Conservation (phyloP, 1,140 invertebrate genomes). For the Pachyrhynchus sulphureomaculatus region DNA sequence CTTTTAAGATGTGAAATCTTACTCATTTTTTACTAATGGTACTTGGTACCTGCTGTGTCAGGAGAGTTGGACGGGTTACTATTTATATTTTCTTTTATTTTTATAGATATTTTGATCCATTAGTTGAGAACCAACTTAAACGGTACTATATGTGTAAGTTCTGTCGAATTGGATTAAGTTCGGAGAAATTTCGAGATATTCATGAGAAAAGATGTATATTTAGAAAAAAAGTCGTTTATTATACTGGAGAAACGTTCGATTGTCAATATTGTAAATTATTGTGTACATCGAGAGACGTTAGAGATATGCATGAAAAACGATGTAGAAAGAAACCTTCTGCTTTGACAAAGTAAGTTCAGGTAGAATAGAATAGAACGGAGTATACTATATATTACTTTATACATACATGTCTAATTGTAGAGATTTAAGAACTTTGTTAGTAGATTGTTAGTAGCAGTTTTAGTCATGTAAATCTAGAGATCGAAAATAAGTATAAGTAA, state of each 20-base stretch:
- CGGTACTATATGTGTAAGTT: slow-evolving; percentile 13
- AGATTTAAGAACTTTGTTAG: no score
- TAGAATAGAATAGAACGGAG: no score
- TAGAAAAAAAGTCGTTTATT: background rate
- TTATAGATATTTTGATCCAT: slow-evolving; percentile 15
- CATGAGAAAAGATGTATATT: slow-evolving; percentile 18
- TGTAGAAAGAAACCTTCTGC: no score
- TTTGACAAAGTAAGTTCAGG: no score
- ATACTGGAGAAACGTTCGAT: background rate
- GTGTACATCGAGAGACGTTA: background rate
- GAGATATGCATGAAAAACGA: background rate
- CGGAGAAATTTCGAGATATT: background rate
- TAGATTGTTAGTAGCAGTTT: no score
- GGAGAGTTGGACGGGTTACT: no score
- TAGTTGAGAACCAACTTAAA: background rate
- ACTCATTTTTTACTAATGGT: background rate
- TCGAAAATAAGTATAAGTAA: no score
- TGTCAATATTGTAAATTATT: background rate
- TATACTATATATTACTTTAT: no score
- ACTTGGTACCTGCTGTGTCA: no score
- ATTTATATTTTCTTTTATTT: background rate
- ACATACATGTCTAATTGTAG: no score
- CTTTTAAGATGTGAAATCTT: background rate
- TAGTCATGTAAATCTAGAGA: no score
- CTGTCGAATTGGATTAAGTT: slow-evolving; percentile 10